A percentile compares a stretch with the other conserved stretches of the same genome.
Conservation (phyloP, 2,797 vertebrate genomes). For the Intellagama lesueurii region DNA sequence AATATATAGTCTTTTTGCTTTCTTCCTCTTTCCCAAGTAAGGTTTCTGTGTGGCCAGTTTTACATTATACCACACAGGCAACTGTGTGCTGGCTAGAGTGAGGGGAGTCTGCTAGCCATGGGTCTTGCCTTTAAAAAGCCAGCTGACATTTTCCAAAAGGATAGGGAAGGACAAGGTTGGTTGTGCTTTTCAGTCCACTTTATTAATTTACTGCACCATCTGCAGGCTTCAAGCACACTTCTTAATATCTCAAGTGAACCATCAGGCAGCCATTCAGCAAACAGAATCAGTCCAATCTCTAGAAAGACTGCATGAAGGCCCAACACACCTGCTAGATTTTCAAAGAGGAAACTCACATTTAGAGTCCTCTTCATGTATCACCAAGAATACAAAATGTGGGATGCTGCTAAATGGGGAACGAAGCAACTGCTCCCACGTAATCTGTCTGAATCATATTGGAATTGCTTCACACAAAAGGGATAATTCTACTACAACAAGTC, state of each 20-base stretch:
- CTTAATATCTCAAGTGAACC: background rate
- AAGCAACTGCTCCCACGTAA: background rate
- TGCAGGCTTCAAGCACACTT: background rate
- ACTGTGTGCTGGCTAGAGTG: background rate
- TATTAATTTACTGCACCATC: conserved; percentile 14
- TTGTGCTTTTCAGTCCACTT: background rate
- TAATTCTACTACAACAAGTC: background rate
- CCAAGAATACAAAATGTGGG: background rate
- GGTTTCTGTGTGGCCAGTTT: background rate
- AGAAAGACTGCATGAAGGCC: background rate
- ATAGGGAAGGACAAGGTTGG: background rate
- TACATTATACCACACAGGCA: background rate
- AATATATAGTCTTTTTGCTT: too few species aligned
- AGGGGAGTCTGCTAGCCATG: background rate
- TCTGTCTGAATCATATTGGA: background rate
- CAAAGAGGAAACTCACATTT: background rate
- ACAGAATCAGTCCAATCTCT: background rate
- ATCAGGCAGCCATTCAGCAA: background rate
- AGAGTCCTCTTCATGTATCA: background rate
- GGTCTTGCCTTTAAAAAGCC: conserved; percentile 6
- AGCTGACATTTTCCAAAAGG: background rate
- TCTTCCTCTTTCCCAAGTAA: background rate
- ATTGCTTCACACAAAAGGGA: background rate
- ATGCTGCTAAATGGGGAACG: background rate
- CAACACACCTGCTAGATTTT: background rate